These are phyloP conservation scores for Lacanobia wlatinum DNA, from an alignment of 2,888 invertebrate species.

Conservation along the genomic window DNA sequence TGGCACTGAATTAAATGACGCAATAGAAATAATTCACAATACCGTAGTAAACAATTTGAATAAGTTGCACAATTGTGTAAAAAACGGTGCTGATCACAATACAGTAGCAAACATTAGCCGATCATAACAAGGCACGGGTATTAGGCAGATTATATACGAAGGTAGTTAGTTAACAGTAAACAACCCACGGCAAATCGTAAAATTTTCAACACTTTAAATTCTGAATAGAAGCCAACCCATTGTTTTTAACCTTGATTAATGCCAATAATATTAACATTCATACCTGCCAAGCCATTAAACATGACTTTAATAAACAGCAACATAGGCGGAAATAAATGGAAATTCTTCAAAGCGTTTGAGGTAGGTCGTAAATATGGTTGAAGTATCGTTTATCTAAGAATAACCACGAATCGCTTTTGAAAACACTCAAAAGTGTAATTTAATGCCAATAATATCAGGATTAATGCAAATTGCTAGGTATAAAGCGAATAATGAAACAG, in stretches of 20 bases:
- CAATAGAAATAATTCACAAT: conserved; percentile 28
- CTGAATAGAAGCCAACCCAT: conserved; percentile 58
- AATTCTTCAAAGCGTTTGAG: conserved; percentile 63
- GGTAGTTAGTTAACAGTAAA: conserved; percentile 29
- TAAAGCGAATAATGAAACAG: conserved; percentile 49
- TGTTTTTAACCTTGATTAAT: conserved; percentile 55
- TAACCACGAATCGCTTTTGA: conserved; percentile 34
- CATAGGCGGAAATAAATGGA: conserved; percentile 29
- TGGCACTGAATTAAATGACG: conserved; percentile 6
- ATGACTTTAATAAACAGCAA: conserved; percentile 13
- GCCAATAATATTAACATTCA: conserved; percentile 47
- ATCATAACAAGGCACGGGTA: conserved; percentile 14
- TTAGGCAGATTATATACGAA: conserved; percentile 11
- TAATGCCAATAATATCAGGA: conserved; percentile 53
- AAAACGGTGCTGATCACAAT: conserved; percentile 12
- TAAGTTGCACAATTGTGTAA: conserved; percentile 28
- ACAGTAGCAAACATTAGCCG: conserved; percentile 6
- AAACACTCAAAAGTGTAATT: conserved; percentile 59
- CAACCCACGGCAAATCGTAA: conserved; percentile 37
- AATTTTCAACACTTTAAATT: conserved; percentile 60
- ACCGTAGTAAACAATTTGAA: conserved; percentile 32
- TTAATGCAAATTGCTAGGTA: conserved; percentile 36
- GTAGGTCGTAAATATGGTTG: conserved; percentile 69
- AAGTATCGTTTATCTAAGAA: conserved; percentile 51
- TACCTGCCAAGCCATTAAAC: conserved; percentile 39